phyloP scores from a whole-genome alignment of 2,113 vertebrate genomes.

The Holacanthus passer region DNA sequence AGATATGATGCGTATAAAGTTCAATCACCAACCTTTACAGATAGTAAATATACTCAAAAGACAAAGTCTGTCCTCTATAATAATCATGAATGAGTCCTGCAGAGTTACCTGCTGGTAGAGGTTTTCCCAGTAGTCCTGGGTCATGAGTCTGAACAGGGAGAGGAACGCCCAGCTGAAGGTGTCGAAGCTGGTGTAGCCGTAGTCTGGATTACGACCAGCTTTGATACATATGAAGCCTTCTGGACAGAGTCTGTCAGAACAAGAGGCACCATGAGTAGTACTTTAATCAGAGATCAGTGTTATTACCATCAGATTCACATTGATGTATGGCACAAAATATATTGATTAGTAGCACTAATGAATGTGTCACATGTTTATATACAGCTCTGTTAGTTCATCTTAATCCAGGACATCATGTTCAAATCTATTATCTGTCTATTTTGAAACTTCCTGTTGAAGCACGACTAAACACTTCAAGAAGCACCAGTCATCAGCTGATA shows the following conservation, averaged over 20 bases:
- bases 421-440: too few relatives aligned
- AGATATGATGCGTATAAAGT: not conserved
- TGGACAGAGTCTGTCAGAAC: constrained; percentile 90
- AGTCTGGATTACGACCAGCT: constrained; percentile 95
- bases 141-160: constrained; percentile 98
- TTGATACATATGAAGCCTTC: constrained; percentile 94
- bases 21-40: not conserved
- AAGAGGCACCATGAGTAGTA: not conserved
- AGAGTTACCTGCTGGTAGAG: constrained; percentile 92
- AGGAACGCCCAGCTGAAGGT: constrained; percentile 99
- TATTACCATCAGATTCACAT: too few relatives aligned
- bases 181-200: constrained; percentile 98
- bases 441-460: too few relatives aligned
- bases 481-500: too few relatives aligned
- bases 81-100: too few relatives aligned
- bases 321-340: not conserved
- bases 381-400: too few relatives aligned
- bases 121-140: constrained; percentile 98
- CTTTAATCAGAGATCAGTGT: too few relatives aligned
- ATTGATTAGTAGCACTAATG: not conserved
- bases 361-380: too few relatives aligned
- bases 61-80: not conserved
- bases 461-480: too few relatives aligned
- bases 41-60: not conserved
- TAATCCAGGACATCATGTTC: too few relatives aligned